A percentile compares a stretch with the other conserved stretches of the same genome.
These are phyloP conservation scores for Stenoptilia bipunctidactyla DNA, from an alignment of 2,888 invertebrate genomes.

Conservation along the genomic window DNA sequence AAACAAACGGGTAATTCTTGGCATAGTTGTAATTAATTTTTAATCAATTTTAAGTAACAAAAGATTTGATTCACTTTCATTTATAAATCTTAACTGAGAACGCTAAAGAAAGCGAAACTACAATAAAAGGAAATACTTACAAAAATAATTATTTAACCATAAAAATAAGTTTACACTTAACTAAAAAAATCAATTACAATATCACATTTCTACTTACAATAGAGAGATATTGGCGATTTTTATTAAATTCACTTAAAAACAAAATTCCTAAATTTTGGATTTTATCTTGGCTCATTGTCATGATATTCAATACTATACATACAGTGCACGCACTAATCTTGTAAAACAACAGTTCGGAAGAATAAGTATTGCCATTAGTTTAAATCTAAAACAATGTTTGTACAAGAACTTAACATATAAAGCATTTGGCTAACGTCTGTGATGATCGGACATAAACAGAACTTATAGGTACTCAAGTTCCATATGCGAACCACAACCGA, in stretches of 20 bases:
- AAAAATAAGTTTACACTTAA: constrained; percentile 63
- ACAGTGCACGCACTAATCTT: constrained; percentile 32
- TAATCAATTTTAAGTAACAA: constrained; percentile 71
- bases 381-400: constrained; percentile 35
- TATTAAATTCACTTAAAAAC: constrained; percentile 22
- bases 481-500: constrained; percentile 58
- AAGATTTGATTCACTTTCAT: constrained; percentile 53
- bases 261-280: constrained; percentile 37
- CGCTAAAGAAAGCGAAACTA: constrained; percentile 63
- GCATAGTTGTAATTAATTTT: constrained; percentile 70
- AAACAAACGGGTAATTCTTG: constrained; percentile 39
- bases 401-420: constrained; percentile 45
- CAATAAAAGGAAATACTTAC: constrained; percentile 63
- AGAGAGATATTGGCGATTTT: constrained; percentile 66
- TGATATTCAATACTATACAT: constrained; percentile 39
- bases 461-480: constrained; percentile 26
- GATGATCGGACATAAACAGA: constrained; percentile 29
- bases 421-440: constrained; percentile 59
- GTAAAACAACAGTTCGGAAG: constrained; percentile 59
- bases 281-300: constrained; percentile 47
- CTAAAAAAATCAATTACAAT: constrained; percentile 65
- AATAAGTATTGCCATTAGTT: constrained; percentile 54
- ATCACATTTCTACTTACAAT: constrained; percentile 72
- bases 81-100: constrained; percentile 60
- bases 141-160: constrained; percentile 59